Evolutionary conservation across 2,797 vertebrate genomes (phyloP).

Genomic region (Galago senegalensis): DNA sequence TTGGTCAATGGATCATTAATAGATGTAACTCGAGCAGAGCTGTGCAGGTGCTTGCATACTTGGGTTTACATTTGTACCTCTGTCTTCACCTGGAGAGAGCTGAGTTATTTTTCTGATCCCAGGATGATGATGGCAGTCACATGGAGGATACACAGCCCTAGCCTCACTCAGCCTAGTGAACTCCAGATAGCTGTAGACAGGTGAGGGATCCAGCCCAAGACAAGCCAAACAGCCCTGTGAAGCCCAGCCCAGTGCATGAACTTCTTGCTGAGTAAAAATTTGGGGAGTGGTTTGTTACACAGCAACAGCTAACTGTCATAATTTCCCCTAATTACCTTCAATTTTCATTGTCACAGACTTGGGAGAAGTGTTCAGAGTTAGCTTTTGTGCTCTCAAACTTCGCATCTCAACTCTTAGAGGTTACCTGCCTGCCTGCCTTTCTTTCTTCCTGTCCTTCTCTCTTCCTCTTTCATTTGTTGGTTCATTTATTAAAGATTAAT

Average conservation of each 20-base stretch:
- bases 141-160: not conserved
- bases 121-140: not conserved
- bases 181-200: not conserved
- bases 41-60: not conserved
- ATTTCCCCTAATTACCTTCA: constrained; percentile 71
- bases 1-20: constrained; percentile 20
- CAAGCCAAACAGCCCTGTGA: not conserved
- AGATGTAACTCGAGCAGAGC: not conserved
- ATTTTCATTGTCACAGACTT: constrained; percentile 84
- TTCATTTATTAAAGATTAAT: not conserved
- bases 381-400: not conserved
- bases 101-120: not conserved
- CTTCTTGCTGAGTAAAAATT: not conserved
- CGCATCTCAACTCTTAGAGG: not conserved
- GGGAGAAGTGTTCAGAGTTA: constrained; percentile 80
- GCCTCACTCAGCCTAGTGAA: not conserved
- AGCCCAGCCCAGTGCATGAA: not conserved
- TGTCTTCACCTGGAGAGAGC: not conserved
- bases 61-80: not conserved
- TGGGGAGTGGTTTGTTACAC: not conserved
- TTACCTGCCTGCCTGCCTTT: not conserved
- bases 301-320: not conserved
- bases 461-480: not conserved
- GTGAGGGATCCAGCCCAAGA: not conserved
- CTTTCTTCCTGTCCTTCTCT: not conserved